A percentile compares a stretch with the other conserved stretches of the same genome.
Evolutionary conservation across 1,140 invertebrate species (phyloP).

Genomic region (Mamestra configurata): DNA sequence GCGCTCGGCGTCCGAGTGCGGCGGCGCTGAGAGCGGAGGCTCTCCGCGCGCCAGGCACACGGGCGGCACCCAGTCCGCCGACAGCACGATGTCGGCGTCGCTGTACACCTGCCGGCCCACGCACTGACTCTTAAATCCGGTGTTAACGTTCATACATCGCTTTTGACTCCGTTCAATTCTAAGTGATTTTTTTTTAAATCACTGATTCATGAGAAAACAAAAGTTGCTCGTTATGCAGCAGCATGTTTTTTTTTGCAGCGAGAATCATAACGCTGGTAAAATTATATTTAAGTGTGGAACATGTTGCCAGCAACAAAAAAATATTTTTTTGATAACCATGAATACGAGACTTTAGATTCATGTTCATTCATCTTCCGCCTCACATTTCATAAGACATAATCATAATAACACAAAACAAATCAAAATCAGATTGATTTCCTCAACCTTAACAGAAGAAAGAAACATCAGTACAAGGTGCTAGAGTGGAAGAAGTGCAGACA

Average conservation of each 20-base stretch:
- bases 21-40: constrained; percentile 85
- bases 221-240: no score
- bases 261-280: no score
- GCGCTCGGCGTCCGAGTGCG: constrained; percentile 82
- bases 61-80: constrained; percentile 94
- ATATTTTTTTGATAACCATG: no score
- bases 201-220: not conserved
- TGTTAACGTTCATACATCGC: not conserved
- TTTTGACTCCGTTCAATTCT: no score
- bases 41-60: constrained; percentile 91
- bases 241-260: no score
- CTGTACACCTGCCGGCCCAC: constrained; percentile 89
- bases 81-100: constrained; percentile 95
- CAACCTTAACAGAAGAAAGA: not conserved
- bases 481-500: not conserved
- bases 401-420: no score
- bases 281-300: no score
- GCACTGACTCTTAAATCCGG: not conserved
- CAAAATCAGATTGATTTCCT: not conserved
- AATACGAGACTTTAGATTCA: no score
- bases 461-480: not conserved
- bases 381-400: no score
- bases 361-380: no score
- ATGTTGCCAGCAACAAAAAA: no score
- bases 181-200: no score